Conservation (phyloP, 2,888 invertebrate species). For the Pelosia muscerda region DNA sequence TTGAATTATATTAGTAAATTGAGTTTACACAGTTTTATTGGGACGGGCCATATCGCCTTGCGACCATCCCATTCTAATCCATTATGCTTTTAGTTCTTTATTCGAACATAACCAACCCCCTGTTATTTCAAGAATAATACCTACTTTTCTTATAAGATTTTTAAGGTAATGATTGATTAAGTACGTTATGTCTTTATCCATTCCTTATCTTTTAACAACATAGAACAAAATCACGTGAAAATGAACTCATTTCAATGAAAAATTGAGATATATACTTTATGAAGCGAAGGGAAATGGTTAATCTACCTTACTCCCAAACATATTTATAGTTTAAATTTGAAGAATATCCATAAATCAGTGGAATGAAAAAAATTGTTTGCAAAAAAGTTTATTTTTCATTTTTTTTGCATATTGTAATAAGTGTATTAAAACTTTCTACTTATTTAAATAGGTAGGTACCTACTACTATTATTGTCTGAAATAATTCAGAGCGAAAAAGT, state of each 20-base stretch:
- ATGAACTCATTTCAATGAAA: neutral
- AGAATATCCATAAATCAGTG: too few relatives aligned
- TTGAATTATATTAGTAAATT: conserved; percentile 44
- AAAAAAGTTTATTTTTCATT: too few relatives aligned
- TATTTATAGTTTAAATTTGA: too few relatives aligned
- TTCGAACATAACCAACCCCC: conserved; percentile 31
- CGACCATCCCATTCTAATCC: conserved; percentile 35
- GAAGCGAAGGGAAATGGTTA: neutral
- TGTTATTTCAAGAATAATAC: conserved; percentile 21
- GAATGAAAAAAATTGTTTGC: too few relatives aligned
- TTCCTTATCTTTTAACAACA: neutral
- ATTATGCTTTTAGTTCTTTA: conserved; percentile 41
- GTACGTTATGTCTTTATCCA: neutral
- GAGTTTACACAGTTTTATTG: conserved; percentile 38
- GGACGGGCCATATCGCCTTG: conserved; percentile 24
- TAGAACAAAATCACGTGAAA: neutral
- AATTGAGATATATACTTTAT: neutral
- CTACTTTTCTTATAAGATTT: conserved; percentile 26
- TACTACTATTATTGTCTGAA: neutral
- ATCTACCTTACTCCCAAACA: neutral
- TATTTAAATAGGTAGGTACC: too few relatives aligned
- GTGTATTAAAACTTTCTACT: too few relatives aligned
- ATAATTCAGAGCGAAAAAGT: neutral
- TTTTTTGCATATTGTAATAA: too few relatives aligned
- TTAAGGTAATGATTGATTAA: neutral